A percentile compares a stretch with the other conserved stretches of the same genome.
Evolutionary conservation across 2,888 invertebrate species (phyloP).

Genomic region (Creontiades dilutus): DNA sequence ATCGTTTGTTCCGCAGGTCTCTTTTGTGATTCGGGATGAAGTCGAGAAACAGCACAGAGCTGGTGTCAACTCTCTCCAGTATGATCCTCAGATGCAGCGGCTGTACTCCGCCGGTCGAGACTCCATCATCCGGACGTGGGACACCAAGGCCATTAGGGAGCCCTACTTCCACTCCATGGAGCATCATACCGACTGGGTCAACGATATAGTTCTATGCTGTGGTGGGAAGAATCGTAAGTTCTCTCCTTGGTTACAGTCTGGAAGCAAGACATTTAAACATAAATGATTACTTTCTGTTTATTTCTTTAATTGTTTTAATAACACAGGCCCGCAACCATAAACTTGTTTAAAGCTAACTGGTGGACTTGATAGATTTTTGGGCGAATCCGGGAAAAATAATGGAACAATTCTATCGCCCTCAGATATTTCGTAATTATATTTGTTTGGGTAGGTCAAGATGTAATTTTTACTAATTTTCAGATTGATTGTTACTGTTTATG

Average conservation of each 20-base stretch:
- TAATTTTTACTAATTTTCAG: too few relatives aligned
- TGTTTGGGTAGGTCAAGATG: too few relatives aligned
- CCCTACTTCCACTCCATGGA: conserved; percentile 97
- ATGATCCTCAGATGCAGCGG: conserved; percentile 91
- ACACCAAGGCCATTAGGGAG: conserved; percentile 83
- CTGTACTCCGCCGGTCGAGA: conserved; percentile 98
- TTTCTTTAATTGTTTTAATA: too few relatives aligned
- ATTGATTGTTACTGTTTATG: too few relatives aligned
- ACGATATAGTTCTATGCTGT: conserved; percentile 98
- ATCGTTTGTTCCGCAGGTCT: conserved; percentile 84
- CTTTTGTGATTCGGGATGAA: conserved; percentile 98
- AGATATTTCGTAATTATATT: too few relatives aligned
- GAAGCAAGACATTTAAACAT: too few relatives aligned
- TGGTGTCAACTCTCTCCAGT: conserved; percentile 96
- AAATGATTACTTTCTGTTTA: too few relatives aligned
- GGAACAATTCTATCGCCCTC: too few relatives aligned
- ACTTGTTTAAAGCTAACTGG: too few relatives aligned
- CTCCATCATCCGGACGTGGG: conserved; percentile 97
- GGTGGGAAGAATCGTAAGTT: conserved; percentile 93
- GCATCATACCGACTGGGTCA: conserved; percentile 99
- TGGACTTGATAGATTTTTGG: too few relatives aligned
- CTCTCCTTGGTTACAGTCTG: neutral
- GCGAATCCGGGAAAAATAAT: too few relatives aligned
- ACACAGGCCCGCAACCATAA: too few relatives aligned
- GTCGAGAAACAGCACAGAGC: conserved; percentile 96